Evolutionary conservation across 2,797 vertebrate species (phyloP).

Genomic region (Sibirionetta formosa): DNA sequence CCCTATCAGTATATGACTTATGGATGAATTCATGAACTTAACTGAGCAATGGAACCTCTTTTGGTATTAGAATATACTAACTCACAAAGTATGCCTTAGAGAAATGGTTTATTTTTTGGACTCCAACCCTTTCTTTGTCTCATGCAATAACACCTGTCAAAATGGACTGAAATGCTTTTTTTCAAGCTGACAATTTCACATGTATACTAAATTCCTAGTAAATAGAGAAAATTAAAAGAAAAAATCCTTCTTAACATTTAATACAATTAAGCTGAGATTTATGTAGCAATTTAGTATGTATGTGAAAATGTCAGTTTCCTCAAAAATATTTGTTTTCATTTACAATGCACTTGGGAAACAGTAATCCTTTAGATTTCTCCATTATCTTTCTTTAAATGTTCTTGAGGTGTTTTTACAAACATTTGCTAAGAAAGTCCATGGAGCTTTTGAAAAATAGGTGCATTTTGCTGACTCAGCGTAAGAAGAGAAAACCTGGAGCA

Average conservation of each 20-base stretch:
- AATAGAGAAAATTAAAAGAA: accelerated
- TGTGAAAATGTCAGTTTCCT: slow-evolving; percentile 6
- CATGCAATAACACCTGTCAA: background rate
- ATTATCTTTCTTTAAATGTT: background rate
- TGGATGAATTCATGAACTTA: background rate
- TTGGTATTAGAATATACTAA: background rate
- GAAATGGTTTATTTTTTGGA: background rate
- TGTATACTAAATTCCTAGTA: background rate
- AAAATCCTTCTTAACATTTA: slow-evolving; percentile 24
- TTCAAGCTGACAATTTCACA: background rate
- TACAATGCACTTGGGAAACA: background rate
- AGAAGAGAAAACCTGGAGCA: background rate
- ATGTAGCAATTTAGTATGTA: background rate
- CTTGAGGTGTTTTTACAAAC: background rate
- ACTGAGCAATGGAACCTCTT: background rate
- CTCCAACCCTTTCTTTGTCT: background rate
- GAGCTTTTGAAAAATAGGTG: background rate
- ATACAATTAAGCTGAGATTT: background rate
- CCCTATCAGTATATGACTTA: background rate
- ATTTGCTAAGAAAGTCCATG: background rate
- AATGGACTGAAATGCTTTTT: background rate
- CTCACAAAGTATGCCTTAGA: background rate
- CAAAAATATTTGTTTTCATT: slow-evolving; percentile 26
- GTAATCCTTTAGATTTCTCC: background rate
- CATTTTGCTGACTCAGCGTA: background rate